phyloP scores from a whole-genome alignment of 2,888 invertebrate genomes.

The Gortyna flavago region DNA sequence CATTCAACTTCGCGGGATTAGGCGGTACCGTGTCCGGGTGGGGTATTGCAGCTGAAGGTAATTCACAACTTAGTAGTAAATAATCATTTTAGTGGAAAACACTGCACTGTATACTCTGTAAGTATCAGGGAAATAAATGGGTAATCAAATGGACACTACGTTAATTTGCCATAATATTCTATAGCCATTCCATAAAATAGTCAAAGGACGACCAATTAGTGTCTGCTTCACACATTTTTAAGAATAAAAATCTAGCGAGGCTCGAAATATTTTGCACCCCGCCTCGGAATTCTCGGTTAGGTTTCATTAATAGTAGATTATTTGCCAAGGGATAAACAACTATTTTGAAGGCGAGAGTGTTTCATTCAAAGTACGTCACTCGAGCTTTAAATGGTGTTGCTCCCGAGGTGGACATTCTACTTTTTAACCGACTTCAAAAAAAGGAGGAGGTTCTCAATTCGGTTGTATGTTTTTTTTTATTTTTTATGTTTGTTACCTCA shows the following conservation, averaged over 20 bases:
- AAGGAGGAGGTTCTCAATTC: too few relatives aligned
- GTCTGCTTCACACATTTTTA: background rate
- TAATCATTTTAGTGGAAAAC: background rate
- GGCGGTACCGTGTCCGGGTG: slow-evolving; percentile 82
- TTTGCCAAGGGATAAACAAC: too few relatives aligned
- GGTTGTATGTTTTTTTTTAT: too few relatives aligned
- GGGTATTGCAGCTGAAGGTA: slow-evolving; percentile 85
- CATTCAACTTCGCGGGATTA: slow-evolving; percentile 82
- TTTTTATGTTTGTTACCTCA: too few relatives aligned
- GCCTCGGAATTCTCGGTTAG: background rate
- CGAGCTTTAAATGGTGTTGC: too few relatives aligned
- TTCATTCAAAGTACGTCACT: too few relatives aligned
- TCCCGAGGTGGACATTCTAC: too few relatives aligned
- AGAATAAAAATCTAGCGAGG: background rate
- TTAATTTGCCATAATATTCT: background rate
- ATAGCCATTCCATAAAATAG: background rate
- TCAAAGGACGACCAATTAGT: background rate
- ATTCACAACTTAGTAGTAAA: background rate
- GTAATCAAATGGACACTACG: background rate
- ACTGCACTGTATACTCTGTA: background rate
- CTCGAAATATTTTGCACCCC: background rate
- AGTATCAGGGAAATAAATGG: background rate
- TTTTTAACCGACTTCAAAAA: too few relatives aligned
- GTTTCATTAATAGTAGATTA: too few relatives aligned
- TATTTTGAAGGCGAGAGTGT: too few relatives aligned